A percentile compares a stretch with the other conserved stretches of the same genome.
Evolutionary conservation across 2,888 invertebrate genomes (phyloP).

Genomic region (Eupithecia subumbrata): DNA sequence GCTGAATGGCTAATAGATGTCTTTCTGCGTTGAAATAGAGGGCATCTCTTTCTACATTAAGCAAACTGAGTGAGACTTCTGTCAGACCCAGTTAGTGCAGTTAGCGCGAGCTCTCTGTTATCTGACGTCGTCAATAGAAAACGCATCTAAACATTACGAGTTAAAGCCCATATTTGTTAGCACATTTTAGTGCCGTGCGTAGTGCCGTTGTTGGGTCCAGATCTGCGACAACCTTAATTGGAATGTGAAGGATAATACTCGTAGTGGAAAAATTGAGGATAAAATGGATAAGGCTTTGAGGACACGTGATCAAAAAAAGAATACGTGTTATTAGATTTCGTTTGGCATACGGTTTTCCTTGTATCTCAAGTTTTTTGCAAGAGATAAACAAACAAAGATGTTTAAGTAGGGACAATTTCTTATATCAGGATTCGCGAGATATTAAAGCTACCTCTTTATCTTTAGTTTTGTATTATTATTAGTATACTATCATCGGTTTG

Average conservation of each 20-base stretch:
- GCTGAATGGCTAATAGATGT: too few relatives aligned
- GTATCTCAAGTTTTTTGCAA: background rate
- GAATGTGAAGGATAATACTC: background rate
- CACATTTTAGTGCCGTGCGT: background rate
- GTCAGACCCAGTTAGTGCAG: too few relatives aligned
- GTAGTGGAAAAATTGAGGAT: background rate
- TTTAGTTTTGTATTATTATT: too few relatives aligned
- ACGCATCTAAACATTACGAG: too few relatives aligned
- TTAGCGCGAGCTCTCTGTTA: background rate
- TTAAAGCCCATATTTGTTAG: background rate
- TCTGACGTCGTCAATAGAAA: background rate
- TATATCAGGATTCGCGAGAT: too few relatives aligned
- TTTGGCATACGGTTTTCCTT: background rate
- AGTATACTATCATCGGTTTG: too few relatives aligned
- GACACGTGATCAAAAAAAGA: background rate
- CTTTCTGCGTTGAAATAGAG: too few relatives aligned
- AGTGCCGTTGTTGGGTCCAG: background rate
- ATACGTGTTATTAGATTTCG: background rate
- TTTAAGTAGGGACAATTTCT: too few relatives aligned
- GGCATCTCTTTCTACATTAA: too few relatives aligned
- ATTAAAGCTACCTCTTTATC: too few relatives aligned
- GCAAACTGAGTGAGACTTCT: too few relatives aligned
- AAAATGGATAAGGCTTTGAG: background rate
- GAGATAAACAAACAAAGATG: background rate
- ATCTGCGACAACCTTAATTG: background rate